Percentiles rank a stretch among this genome's conserved stretches.
These are phyloP conservation scores for Microtus agrestis DNA, from an alignment of 2,797 vertebrate genomes.

Conservation along the genomic window DNA sequence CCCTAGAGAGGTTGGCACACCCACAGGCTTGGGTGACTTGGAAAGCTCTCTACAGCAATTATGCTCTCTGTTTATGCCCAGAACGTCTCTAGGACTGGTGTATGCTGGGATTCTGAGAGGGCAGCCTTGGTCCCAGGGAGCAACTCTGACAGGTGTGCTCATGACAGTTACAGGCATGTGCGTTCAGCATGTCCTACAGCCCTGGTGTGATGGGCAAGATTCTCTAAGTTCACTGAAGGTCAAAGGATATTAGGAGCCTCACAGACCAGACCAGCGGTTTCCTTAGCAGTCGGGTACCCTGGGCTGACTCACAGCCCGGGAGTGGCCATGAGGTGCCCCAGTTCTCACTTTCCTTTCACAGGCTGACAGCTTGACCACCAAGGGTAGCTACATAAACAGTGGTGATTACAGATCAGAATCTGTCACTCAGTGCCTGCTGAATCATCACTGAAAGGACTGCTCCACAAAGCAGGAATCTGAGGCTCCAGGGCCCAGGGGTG, in stretches of 20 bases:
- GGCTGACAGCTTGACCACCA: accelerated
- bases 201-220: accelerated
- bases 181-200: background rate
- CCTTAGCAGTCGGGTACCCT: background rate
- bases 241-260: background rate
- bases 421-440: background rate
- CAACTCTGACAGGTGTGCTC: accelerated
- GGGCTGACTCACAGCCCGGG: accelerated
- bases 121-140: accelerated
- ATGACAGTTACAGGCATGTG: accelerated
- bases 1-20: too few species aligned
- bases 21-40: background rate
- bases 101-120: accelerated
- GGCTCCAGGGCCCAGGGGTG: accelerated
- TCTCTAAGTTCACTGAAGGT: background rate
- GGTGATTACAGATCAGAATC: too few species aligned
- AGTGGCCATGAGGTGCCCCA: accelerated
- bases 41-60: background rate
- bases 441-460: accelerated
- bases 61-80: background rate
- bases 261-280: accelerated
- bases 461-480: background rate
- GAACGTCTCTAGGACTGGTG: background rate
- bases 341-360: accelerated
- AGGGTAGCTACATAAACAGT: accelerated